Percentiles rank a stretch among this genome's conserved stretches.
Evolutionary conservation across 2,888 invertebrate genomes (phyloP).

Genomic region (Oscheius sp.): DNA sequence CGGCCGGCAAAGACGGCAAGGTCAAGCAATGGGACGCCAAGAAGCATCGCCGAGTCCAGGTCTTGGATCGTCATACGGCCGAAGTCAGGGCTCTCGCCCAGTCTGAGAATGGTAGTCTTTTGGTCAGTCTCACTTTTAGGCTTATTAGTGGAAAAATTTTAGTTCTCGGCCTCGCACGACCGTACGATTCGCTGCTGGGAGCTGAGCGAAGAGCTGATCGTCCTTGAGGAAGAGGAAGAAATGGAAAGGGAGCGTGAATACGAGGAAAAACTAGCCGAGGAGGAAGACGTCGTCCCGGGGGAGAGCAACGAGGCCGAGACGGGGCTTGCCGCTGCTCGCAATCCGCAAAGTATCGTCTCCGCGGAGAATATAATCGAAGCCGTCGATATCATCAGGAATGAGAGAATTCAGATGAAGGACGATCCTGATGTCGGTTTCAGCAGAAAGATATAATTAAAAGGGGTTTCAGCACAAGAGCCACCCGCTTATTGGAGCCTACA

Average conservation of each 20-base stretch:
- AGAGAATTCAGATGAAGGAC: conserved; percentile 46
- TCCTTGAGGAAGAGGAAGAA: conserved; percentile 91
- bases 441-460: no score
- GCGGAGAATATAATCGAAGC: conserved; percentile 93
- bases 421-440: conserved; percentile 46
- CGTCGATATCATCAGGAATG: conserved; percentile 80
- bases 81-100: conserved; percentile 65
- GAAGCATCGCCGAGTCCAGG: conserved; percentile 87
- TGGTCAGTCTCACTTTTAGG: conserved; percentile 48
- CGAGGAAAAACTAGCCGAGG: conserved; percentile 77
- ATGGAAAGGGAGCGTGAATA: conserved; percentile 72
- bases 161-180: conserved; percentile 85
- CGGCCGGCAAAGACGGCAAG: conserved; percentile 90
- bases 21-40: conserved; percentile 96
- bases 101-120: conserved; percentile 58
- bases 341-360: conserved; percentile 80
- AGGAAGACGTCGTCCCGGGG: conserved; percentile 74
- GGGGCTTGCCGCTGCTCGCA: conserved; percentile 87
- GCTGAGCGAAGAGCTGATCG: conserved; percentile 87
- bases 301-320: conserved; percentile 78
- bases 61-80: conserved; percentile 79
- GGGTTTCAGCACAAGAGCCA: conserved; percentile 77
- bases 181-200: conserved; percentile 87
- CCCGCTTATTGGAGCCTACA: conserved; percentile 85
- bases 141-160: not conserved